phyloP scores from a whole-genome alignment of 2,888 invertebrate genomes.

The Didymodactylos carnosus region DNA sequence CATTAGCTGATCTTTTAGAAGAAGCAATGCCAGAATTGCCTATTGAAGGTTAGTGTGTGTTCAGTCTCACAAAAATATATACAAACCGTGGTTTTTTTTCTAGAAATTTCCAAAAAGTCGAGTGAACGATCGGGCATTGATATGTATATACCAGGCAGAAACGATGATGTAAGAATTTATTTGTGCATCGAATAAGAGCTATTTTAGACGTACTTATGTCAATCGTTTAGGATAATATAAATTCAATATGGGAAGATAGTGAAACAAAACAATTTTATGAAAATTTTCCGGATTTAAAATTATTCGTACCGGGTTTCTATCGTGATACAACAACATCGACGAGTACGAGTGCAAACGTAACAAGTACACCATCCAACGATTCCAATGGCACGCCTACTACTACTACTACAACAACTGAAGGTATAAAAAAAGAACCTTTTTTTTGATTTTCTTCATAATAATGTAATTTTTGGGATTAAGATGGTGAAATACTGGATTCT shows the following conservation, averaged over 20 bases:
- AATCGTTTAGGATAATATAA: too few species aligned
- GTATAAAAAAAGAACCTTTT: too few species aligned
- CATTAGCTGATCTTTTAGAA: conserved; percentile 48
- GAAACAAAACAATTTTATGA: conserved; percentile 83
- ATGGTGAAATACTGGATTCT: not conserved
- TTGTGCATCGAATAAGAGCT: too few species aligned
- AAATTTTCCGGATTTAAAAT: conserved; percentile 67
- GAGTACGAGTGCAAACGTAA: too few species aligned
- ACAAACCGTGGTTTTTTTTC: too few species aligned
- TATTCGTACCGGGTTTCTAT: conserved; percentile 47
- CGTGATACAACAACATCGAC: not conserved
- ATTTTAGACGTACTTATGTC: too few species aligned
- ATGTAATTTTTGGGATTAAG: not conserved
- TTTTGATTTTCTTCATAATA: not conserved
- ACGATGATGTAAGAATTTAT: not conserved
- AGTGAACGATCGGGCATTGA: conserved; percentile 17
- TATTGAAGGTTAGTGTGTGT: conserved; percentile 32
- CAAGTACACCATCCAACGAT: too few species aligned
- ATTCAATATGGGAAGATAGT: conserved; percentile 51
- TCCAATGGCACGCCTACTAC: too few species aligned
- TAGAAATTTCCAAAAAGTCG: conserved; percentile 22
- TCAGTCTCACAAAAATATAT: too few species aligned
- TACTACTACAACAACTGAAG: not conserved
- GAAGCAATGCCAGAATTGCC: conserved; percentile 54
- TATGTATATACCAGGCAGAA: not conserved